phyloP scores from a whole-genome alignment of 35 echinoderm and acorn worm species.

The Heliocidaris erythrogramma region DNA sequence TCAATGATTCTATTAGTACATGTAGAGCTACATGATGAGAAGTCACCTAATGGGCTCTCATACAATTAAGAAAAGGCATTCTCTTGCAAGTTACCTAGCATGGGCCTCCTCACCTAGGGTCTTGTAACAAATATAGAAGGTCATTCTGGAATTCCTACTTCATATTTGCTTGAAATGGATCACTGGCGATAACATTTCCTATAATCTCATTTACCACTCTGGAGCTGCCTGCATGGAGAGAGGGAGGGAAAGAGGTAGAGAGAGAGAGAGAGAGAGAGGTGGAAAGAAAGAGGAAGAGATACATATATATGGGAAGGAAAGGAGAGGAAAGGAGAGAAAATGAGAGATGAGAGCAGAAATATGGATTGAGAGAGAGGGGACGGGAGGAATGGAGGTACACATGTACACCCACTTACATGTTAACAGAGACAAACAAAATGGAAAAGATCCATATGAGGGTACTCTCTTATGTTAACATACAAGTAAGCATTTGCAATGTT shows the following conservation, averaged over 20 bases:
- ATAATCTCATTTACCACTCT: slow-evolving; percentile 34
- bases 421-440: neutral
- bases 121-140: neutral
- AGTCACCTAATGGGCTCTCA: neutral
- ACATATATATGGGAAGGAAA: too few relatives aligned
- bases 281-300: neutral
- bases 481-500: too few relatives aligned
- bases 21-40: too few relatives aligned
- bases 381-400: neutral
- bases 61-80: neutral
- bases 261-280: neutral
- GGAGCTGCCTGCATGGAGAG: neutral
- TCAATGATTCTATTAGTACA: too few relatives aligned
- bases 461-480: neutral
- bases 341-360: neutral
- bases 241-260: neutral
- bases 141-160: neutral
- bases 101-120: neutral
- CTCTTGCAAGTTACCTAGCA: neutral
- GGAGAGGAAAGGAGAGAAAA: neutral
- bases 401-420: neutral
- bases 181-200: slow-evolving; percentile 28
- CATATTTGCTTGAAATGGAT: slow-evolving; percentile 36
- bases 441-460: neutral
- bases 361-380: neutral